A percentile compares a stretch with the other conserved stretches of the same genome.
Evolutionary conservation across 2,113 vertebrate species (phyloP).

Genomic region (Pollachius pollachius): DNA sequence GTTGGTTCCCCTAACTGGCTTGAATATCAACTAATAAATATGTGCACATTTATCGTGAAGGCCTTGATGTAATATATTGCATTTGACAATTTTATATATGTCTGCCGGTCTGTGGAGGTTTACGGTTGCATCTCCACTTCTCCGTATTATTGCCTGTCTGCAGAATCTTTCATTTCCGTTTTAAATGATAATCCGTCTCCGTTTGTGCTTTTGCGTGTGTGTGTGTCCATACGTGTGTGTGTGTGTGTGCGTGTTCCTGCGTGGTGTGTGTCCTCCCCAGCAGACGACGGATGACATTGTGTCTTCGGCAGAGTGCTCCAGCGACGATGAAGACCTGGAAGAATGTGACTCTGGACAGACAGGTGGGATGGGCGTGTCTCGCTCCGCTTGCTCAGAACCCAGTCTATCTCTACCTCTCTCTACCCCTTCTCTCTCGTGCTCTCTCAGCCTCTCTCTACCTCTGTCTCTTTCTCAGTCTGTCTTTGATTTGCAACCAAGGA

Average conservation of each 20-base stretch:
- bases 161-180: slow-evolving; percentile 6
- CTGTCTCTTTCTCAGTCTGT: slow-evolving; percentile 46
- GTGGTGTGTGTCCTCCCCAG: slow-evolving; percentile 18
- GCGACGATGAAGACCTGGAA: slow-evolving; percentile 96
- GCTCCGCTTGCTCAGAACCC: slow-evolving; percentile 85
- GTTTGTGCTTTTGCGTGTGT: background rate
- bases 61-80: slow-evolving; percentile 12
- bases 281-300: slow-evolving; percentile 96
- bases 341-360: slow-evolving; percentile 94
- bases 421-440: background rate
- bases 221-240: slow-evolving; percentile 4
- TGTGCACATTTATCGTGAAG: slow-evolving; percentile 9
- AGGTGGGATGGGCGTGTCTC: slow-evolving; percentile 98
- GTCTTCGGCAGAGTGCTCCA: slow-evolving; percentile 96
- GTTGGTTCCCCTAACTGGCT: background rate
- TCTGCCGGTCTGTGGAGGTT: background rate
- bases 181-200: background rate
- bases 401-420: slow-evolving; percentile 36
- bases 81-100: slow-evolving; percentile 13
- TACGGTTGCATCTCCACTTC: too few relatives aligned
- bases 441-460: background rate
- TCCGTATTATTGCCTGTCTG: background rate
- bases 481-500: slow-evolving; percentile 86
- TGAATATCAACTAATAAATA: slow-evolving; percentile 50
- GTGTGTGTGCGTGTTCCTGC: slow-evolving; percentile 7